Evolutionary conservation across 2,113 vertebrate species (phyloP), one percentile per base, ranked within the genome.

Genomic region (Coracopsis vasa): DNA sequence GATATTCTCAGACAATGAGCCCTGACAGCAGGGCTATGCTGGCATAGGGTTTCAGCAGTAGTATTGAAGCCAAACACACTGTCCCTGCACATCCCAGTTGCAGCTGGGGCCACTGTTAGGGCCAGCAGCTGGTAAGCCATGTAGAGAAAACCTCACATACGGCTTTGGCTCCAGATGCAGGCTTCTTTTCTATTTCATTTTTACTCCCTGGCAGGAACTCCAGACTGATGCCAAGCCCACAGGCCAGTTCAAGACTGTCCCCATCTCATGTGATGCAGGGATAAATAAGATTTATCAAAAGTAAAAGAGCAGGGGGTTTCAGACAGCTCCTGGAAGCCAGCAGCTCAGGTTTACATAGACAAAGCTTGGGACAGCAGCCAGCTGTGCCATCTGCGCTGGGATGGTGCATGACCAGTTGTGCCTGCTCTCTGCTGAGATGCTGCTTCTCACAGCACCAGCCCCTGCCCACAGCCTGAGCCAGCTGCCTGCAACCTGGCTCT

Each of bases 361-460:
- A 91, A 60, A 88, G 64, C 64, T 27, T 48, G 53, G 92, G 90
- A 73, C 3, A 13, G 35, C 37, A 90, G 92, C 82, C 95, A 92
- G 72, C 17, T 17, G 1, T 12, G 60, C 96, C 94, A 94, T 94
- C 95, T 95, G 95, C 54, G 9, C 53, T 9, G 67, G 60, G 67
- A 9, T 53, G 62, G 18, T 37, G 58, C 28, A 44, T 2, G 21
- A 82, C 74, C 85, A 86, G 79, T 41, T 80, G 86, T 94, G 62
- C 15, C 70, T 3, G 0, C 24, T 48, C 62, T 47, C 58, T 35
- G 25, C 56, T 18, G 44, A 61, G 78, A 11, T 61, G 16, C 23
- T 28, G 42, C 48, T 61, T 51, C 80, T 67, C 10, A 1, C 48
- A 82, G 70, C 89, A 29, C 18, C 44, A 3, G 3, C 5, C 65